Base-by-base conservation (phyloP, 2,888 invertebrate species). In the Noctuana brunneofusca region DNA sequence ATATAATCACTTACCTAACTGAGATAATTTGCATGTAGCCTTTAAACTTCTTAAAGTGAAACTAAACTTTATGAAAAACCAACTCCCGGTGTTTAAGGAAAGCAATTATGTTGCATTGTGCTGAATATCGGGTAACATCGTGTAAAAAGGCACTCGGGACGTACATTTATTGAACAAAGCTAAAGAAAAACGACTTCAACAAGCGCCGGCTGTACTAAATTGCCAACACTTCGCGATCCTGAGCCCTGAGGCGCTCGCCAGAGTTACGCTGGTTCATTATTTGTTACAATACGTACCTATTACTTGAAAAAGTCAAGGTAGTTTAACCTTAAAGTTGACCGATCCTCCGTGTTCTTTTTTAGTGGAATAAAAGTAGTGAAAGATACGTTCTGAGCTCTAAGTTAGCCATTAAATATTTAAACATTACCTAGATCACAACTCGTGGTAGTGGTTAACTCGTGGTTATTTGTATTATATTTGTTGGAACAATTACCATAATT, bases 161-260 rank as follows among this genome's bases (percentile, higher is more conserved):
- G 77, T 78, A 84, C 86, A 84, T 86, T 86, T 86, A 86, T 85
- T 81, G 83, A 84, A 84, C 82, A 81, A 83, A 84, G 83, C 76
- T 80, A 79, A 80, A 81, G 85, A 86, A 86, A 87, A 86, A 87
- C 82, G 87, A 76, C 77, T 81, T 79, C 79, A 81, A 84, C 85
- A 84, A 80, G 78, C 80, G 72, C 87, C 89, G 83, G 86, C 78
- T 89, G 87, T 77, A 79, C 82, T 75, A 80, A 87, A 89, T 87
- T 83, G 85, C 86, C 84, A 80, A 82, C 87, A 86, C 84, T 69
- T 68, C 69, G 78, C 69, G 79, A 74, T 80, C 81, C 79, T 73
- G 71, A 75, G 74, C 80, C 81, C 79, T 73, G 71, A 75, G 79
- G 80, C 84, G 81, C 77, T 41, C 41, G 41, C 83, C 79, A 75